Evolutionary conservation across 2,888 invertebrate genomes (phyloP), one percentile per base, ranked within the genome.

Genomic region (Pantelozetes paolii): DNA sequence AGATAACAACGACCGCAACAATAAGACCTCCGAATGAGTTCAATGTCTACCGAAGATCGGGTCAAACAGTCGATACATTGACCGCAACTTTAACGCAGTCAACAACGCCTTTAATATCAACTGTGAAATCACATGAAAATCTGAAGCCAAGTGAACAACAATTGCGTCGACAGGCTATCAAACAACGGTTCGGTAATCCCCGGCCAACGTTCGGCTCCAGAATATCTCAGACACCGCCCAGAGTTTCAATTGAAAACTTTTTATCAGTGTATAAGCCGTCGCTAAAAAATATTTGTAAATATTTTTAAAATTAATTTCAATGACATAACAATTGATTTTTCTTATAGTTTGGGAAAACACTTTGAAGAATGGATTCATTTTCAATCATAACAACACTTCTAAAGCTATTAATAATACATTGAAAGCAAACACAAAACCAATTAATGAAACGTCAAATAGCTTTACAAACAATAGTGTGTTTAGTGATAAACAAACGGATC

Each of bases 221-320:
- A 67, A 23, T 67, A 20, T 40, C 59, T 9, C 13, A 32, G n/a
- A 59, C 42, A 20, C 67, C 67, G 1, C 67, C 67, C 3, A 67
- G 23, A 40, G 67, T 42, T n/a, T 67, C 67, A 6, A 67, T 67
- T 13, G 67, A 67, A 23, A 67, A 40, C 23, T 67, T 67, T 5
- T 9, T 67, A 13, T 67, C 67, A 1, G 67, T 40, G 5, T 67
- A 67, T 67, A 67, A 67, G 13, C 67, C 67, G 1, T 1, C 40
- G 2, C 23, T 67, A 1, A 40, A 32, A 67, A 40, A 40, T 42
- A 11, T 40, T n/a, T 20, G 67, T 67, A 67, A 67, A 15, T 67
- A 40, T 40, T 5, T 57, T 23, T 57, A 57, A 20, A 20, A 50
- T n/a, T 5, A 36, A 36, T 36, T 11, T 36, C 36, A 36, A 36